These are phyloP conservation scores for Etheostoma nigrum DNA, from an alignment of 2,797 vertebrate species.

Conservation along the genomic window DNA sequence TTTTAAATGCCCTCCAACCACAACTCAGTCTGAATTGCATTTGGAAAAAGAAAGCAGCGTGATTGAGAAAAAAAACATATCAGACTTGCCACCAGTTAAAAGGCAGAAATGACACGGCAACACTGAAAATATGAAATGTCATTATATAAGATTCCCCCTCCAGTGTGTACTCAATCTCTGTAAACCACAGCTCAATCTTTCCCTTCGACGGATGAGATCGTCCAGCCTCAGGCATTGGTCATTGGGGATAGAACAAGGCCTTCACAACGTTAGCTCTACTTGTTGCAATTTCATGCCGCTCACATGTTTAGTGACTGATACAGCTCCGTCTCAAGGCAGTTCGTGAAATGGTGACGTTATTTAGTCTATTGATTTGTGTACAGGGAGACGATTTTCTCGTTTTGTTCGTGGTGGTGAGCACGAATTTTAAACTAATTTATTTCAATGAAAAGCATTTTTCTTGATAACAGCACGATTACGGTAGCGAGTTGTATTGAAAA, in stretches of 20 bases:
- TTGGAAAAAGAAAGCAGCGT: conserved; percentile 44
- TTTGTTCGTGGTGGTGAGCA: too few relatives aligned
- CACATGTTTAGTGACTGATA: not conserved
- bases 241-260: conserved; percentile 16
- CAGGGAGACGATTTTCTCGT: too few relatives aligned
- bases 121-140: conserved; percentile 56
- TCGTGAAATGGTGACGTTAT: too few relatives aligned
- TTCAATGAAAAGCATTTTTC: too few relatives aligned
- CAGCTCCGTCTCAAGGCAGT: too few relatives aligned
- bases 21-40: conserved; percentile 68
- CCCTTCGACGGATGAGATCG: conserved; percentile 11
- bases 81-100: conserved; percentile 55
- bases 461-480: too few relatives aligned
- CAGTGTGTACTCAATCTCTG: conserved; percentile 46
- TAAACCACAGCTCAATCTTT: conserved; percentile 38
- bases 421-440: too few relatives aligned
- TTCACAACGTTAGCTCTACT: conserved; percentile 15
- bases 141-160: conserved; percentile 56
- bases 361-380: too few relatives aligned
- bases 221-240: conserved; percentile 11
- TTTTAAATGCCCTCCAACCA: conserved; percentile 81
- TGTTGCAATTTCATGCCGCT: conserved; percentile 23
- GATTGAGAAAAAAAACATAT: conserved; percentile 37
- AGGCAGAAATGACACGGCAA: conserved; percentile 51
- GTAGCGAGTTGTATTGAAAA: too few relatives aligned